phyloP scores from a whole-genome alignment of 2,113 vertebrate genomes.

The Sphyrna mokarran region DNA sequence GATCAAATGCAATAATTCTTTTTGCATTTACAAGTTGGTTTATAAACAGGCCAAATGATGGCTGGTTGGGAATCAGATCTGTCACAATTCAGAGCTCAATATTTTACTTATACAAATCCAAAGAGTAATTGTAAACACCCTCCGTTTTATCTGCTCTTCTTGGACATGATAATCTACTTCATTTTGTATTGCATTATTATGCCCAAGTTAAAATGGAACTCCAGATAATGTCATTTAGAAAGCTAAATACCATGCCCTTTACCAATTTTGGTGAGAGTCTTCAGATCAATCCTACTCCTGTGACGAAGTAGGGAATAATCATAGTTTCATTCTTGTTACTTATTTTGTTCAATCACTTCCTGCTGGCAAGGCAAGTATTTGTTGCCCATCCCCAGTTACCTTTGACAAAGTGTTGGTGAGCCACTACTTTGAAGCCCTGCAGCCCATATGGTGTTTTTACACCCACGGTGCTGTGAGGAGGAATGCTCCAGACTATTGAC shows the following conservation, averaged over 20 bases:
- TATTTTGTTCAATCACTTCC: not conserved
- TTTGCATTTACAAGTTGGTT: not conserved
- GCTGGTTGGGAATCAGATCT: not conserved
- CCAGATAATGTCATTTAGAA: too few relatives aligned
- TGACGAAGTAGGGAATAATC: not conserved
- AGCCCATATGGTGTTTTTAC: not conserved
- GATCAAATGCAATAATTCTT: not conserved
- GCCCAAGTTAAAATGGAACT: not conserved
- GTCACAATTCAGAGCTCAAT: not conserved
- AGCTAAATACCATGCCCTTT: too few relatives aligned
- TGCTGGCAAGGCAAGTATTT: not conserved
- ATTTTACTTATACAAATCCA: not conserved
- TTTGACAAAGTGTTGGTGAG: not conserved
- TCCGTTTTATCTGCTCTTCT: not conserved
- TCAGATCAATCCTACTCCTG: not conserved
- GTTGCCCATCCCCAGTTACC: not conserved
- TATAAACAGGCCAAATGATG: not conserved
- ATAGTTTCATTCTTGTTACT: not conserved
- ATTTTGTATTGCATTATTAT: not conserved
- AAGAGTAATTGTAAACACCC: not conserved
- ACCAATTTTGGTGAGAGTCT: too few relatives aligned
- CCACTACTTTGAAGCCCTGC: not conserved
- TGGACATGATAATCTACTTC: not conserved
- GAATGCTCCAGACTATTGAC: not conserved
- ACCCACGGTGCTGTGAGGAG: not conserved